Conservation (phyloP, 1,140 invertebrate species). For the Zaprionus taronus region DNA sequence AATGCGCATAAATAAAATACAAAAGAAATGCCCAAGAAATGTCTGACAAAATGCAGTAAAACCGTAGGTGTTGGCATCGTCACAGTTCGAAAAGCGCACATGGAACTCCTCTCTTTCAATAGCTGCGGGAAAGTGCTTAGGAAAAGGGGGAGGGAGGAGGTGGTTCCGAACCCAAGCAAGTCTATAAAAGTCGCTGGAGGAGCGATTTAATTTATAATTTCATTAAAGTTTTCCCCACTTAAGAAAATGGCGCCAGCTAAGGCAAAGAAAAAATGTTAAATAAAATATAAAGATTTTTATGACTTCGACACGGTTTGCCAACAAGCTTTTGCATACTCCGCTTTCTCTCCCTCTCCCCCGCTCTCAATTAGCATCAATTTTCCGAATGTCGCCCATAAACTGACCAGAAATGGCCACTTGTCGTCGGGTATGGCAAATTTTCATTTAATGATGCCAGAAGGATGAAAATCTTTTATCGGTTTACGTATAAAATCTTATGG, state of each 20-base stretch:
- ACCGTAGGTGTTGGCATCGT: conserved; percentile 72
- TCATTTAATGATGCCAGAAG: conserved; percentile 8
- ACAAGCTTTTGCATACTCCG: not conserved
- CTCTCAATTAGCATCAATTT: conserved; percentile 30
- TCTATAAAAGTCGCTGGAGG: conserved; percentile 53
- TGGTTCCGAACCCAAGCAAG: not conserved
- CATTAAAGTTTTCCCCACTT: conserved; percentile 53
- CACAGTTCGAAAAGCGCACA: conserved; percentile 38
- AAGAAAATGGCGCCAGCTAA: conserved; percentile 63
- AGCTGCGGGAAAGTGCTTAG: not conserved
- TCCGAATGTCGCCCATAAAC: conserved; percentile 32
- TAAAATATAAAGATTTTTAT: conserved; percentile 35
- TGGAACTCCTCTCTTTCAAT: not conserved
- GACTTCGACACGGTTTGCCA: conserved; percentile 16
- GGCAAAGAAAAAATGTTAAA: conserved; percentile 1
- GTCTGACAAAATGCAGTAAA: conserved; percentile 40
- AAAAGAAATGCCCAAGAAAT: conserved; percentile 44
- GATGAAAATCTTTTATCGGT: conserved; percentile 21
- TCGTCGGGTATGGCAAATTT: conserved; percentile 29
- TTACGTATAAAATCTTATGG: conserved; percentile 21
- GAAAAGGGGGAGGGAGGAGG: not conserved
- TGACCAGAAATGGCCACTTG: conserved; percentile 25
- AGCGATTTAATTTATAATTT: conserved; percentile 67
- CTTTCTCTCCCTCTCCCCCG: not conserved
- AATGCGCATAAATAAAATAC: conserved; percentile 67